phyloP scores from a whole-genome alignment of 2,888 invertebrate species.

The Tiphia femorata region DNA sequence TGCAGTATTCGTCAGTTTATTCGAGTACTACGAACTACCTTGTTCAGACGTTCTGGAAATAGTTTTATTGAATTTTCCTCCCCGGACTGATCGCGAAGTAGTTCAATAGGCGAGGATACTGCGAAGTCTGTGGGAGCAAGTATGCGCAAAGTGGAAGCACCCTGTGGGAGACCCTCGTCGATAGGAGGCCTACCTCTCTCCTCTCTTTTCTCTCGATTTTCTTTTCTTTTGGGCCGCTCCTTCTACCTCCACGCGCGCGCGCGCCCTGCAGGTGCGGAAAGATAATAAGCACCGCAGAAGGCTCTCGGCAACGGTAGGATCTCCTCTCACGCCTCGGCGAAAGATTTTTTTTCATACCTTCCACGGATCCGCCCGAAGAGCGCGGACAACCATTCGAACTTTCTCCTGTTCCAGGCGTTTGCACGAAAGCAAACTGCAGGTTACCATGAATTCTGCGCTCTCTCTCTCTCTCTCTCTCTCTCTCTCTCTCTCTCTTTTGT shows the following conservation, averaged over 20 bases:
- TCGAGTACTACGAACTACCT: too few relatives aligned
- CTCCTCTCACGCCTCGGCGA: conserved; percentile 26
- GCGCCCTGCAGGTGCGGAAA: conserved; percentile 29
- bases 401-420: conserved; percentile 21
- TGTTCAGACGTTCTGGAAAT: too few relatives aligned
- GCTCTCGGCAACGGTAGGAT: conserved; percentile 9
- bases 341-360: conserved; percentile 25
- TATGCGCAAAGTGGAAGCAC: too few relatives aligned
- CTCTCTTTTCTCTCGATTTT: too few relatives aligned
- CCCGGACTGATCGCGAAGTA: too few relatives aligned
- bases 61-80: too few relatives aligned
- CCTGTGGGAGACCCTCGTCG: too few relatives aligned
- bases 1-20: too few relatives aligned
- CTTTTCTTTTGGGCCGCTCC: too few relatives aligned
- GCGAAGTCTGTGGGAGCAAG: too few relatives aligned
- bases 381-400: conserved; percentile 27
- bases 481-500: conserved; percentile 3
- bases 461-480: conserved; percentile 1
- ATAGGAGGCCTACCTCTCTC: conserved; percentile 27
- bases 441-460: conserved; percentile 16
- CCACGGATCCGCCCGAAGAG: conserved; percentile 4
- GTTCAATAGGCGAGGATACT: too few relatives aligned
- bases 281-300: conserved; percentile 28
- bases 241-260: too few relatives aligned
- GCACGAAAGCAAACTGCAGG: conserved; percentile 27